These are phyloP conservation scores for Gambusia affinis DNA, from an alignment of 2,113 vertebrate genomes.

Conservation along the genomic window DNA sequence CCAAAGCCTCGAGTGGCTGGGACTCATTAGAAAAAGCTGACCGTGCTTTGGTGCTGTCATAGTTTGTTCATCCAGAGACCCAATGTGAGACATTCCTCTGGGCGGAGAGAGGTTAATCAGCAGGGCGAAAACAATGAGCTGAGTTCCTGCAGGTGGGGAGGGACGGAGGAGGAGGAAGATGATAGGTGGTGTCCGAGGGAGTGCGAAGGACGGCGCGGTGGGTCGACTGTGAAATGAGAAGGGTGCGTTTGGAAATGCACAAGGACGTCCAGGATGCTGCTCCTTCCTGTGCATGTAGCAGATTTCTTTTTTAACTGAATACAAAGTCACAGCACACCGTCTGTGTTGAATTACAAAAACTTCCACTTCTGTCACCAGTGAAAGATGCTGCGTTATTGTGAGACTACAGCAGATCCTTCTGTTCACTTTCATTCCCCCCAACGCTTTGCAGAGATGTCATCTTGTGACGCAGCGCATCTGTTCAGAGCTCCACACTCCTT, in stretches of 20 bases:
- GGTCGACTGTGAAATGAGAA: constrained; percentile 71
- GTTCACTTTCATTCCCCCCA: background rate
- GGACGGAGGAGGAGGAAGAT: constrained; percentile 26
- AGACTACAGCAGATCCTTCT: background rate
- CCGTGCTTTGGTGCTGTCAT: constrained; percentile 51
- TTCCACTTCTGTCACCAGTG: constrained; percentile 29
- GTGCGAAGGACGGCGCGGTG: constrained; percentile 57
- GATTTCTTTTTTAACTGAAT: constrained; percentile 8
- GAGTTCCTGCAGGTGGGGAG: constrained; percentile 53
- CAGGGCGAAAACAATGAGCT: constrained; percentile 71
- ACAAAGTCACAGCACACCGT: constrained; percentile 9
- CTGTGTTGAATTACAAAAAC: constrained; percentile 13
- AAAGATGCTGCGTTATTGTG: constrained; percentile 2
- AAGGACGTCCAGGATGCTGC: constrained; percentile 53
- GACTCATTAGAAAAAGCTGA: constrained; percentile 71
- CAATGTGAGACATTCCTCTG: constrained; percentile 70
- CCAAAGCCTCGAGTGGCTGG: constrained; percentile 51
- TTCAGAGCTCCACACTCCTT: background rate
- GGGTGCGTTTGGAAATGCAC: constrained; percentile 54
- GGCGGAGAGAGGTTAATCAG: constrained; percentile 73
- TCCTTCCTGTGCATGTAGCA: constrained; percentile 38
- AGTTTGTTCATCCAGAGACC: constrained; percentile 42
- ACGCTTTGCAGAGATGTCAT: background rate
- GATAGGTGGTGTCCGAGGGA: constrained; percentile 48
- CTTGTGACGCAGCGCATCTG: background rate